Conservation (phyloP, 2,113 vertebrate species). For the Glaucomys volans region DNA sequence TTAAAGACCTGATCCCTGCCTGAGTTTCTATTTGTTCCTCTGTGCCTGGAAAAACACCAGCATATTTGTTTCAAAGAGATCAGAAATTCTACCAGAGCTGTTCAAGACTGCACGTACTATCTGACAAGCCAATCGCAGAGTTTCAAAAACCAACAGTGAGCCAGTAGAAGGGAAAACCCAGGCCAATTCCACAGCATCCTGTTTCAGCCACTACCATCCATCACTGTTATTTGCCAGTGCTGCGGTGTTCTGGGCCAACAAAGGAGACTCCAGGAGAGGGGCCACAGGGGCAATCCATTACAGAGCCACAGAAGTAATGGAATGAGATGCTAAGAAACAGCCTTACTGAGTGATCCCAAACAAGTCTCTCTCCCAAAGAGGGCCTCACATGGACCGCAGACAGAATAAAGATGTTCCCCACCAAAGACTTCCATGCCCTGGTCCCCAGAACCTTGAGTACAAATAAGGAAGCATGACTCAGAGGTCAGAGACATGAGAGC, state of each 20-base stretch:
- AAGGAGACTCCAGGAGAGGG: not conserved
- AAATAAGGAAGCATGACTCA: conserved; percentile 23
- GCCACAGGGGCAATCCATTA: not conserved
- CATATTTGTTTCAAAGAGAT: conserved; percentile 65
- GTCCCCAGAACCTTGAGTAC: not conserved
- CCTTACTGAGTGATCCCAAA: not conserved
- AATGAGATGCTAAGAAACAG: not conserved
- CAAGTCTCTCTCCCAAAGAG: not conserved
- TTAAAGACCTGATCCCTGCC: conserved; percentile 15
- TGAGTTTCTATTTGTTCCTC: conserved; percentile 46
- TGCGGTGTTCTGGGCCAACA: not conserved
- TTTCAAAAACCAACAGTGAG: conserved; percentile 57
- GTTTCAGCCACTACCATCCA: not conserved
- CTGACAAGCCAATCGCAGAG: conserved; percentile 25
- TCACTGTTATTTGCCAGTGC: not conserved
- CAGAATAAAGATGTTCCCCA: not conserved
- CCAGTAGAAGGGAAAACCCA: conserved; percentile 18
- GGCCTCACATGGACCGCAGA: not conserved
- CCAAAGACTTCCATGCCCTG: not conserved
- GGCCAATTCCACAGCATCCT: conserved; percentile 62
- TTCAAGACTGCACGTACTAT: conserved; percentile 34
- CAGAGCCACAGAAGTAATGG: not conserved
- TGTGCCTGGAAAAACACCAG: conserved; percentile 74
- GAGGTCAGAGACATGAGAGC: not conserved
- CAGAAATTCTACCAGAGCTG: conserved; percentile 51